Evolutionary conservation across 2,113 vertebrate genomes (phyloP).

Genomic region (Rhabdornis inornatus): DNA sequence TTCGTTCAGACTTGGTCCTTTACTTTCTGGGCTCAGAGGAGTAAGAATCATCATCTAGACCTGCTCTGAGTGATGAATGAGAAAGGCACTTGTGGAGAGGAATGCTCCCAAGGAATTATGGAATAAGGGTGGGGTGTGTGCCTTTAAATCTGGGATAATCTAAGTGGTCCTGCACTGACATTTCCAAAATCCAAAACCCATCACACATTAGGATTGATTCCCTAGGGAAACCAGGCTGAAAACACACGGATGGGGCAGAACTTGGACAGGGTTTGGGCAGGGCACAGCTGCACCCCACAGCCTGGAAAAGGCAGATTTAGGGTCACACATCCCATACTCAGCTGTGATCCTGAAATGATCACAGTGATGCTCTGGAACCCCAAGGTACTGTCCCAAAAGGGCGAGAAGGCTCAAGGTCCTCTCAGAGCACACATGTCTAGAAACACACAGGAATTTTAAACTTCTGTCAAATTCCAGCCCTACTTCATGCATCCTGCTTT

Average conservation of each 20-base stretch:
- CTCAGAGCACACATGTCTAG: neutral
- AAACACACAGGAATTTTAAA: neutral
- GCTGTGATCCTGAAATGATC: neutral
- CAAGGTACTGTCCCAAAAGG: neutral
- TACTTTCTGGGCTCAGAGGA: neutral
- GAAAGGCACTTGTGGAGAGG: neutral
- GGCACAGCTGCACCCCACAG: neutral
- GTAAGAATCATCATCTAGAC: neutral
- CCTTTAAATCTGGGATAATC: neutral
- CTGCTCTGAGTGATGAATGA: neutral
- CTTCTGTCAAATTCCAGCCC: neutral
- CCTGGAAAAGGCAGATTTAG: neutral
- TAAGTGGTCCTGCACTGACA: neutral
- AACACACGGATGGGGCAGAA: neutral
- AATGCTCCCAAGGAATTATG: rapidly evolving
- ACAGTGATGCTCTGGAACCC: neutral
- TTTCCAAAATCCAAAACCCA: neutral
- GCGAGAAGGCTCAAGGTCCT: neutral
- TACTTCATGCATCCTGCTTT: neutral
- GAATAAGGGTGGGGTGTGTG: neutral
- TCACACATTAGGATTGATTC: rapidly evolving
- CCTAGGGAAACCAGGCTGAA: neutral
- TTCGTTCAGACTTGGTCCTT: neutral
- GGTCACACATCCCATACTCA: rapidly evolving
- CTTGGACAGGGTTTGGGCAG: neutral